Conservation (phyloP, 2,888 invertebrate species). For the Bruchidius siliquastri region DNA sequence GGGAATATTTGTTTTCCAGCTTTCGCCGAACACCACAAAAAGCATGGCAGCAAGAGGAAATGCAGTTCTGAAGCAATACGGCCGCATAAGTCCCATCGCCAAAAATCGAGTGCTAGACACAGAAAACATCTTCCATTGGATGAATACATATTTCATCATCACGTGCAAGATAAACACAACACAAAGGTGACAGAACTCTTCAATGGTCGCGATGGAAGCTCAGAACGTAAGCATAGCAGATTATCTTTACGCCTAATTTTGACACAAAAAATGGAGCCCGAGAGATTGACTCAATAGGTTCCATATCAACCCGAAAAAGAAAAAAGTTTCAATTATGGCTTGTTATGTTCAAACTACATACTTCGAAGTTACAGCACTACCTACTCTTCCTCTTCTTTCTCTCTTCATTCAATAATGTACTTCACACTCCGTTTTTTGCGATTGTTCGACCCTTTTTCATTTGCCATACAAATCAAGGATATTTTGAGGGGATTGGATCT, state of each 20-base stretch:
- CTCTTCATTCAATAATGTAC: too few relatives aligned
- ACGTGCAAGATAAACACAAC: not conserved
- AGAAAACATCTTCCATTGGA: not conserved
- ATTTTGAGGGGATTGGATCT: too few relatives aligned
- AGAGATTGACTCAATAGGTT: too few relatives aligned
- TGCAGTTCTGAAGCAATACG: not conserved
- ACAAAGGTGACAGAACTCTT: not conserved
- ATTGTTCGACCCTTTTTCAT: too few relatives aligned
- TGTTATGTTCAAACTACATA: too few relatives aligned
- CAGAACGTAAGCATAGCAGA: not conserved
- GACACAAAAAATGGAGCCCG: not conserved
- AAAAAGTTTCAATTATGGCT: too few relatives aligned
- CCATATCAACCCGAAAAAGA: too few relatives aligned
- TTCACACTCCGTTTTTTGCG: too few relatives aligned
- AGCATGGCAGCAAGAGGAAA: not conserved
- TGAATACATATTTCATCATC: not conserved
- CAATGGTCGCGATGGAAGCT: not conserved
- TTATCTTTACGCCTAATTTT: not conserved
- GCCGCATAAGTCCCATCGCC: not conserved
- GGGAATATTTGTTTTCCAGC: not conserved
- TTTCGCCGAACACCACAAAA: not conserved
- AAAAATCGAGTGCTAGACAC: not conserved
- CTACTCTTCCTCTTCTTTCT: too few relatives aligned
- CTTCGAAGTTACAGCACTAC: too few relatives aligned
- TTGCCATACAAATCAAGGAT: too few relatives aligned